Percentiles rank a stretch among this genome's conserved stretches.
Evolutionary conservation across 2,888 invertebrate genomes (phyloP).

Genomic region (Leucoptera coffeella): DNA sequence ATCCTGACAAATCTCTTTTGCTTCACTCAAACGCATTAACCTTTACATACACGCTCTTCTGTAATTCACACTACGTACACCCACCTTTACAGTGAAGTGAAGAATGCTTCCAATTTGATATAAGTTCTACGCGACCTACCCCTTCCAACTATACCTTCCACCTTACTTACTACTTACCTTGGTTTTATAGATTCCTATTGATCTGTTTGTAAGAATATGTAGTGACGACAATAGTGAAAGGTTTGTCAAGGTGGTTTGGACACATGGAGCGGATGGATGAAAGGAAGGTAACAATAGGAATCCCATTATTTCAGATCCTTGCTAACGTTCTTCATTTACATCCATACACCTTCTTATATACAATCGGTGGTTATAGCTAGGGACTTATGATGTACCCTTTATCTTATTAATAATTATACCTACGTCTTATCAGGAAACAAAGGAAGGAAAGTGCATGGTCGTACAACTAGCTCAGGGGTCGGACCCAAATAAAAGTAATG

Average conservation of each 20-base stretch:
- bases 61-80: no score
- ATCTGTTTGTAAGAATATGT: not conserved
- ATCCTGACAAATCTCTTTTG: not conserved
- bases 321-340: no score
- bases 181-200: not conserved
- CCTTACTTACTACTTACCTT: not conserved
- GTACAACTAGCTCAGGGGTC: not conserved
- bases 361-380: not conserved
- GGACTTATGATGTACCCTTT: not conserved
- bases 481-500: constrained; percentile 50
- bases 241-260: no score
- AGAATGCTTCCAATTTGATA: not conserved
- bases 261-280: no score
- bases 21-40: not conserved
- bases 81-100: not conserved
- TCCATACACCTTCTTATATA: no score
- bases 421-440: not conserved
- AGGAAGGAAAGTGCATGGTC: no score
- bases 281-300: no score
- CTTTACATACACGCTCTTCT: not conserved
- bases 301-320: no score
- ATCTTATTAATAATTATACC: not conserved
- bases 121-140: no score
- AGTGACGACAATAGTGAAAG: not conserved
- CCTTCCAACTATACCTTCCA: no score